Base-by-base conservation (phyloP, 1,140 invertebrate species). In the Zaprionus kolodkinae region DNA sequence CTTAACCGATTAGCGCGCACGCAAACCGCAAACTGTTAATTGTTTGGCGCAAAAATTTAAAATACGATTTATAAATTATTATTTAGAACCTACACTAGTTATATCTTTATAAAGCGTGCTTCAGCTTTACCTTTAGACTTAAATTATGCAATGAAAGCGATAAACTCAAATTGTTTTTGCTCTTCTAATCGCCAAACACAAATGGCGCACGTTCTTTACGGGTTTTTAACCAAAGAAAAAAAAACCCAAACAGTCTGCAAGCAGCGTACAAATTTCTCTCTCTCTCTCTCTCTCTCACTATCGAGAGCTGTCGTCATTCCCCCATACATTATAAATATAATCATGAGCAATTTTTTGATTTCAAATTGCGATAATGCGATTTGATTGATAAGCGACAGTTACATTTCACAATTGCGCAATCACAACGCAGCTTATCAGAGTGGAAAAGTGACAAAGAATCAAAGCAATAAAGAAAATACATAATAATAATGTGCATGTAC, bases 371-470 rank as follows among this genome's bases (percentile, higher is more conserved):
- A 74, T 68, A 77, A 69, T 55, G 17, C 76, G 59, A 73, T 81
- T 43, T 54, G 56, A 72, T 62, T 78, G 75, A 85, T 86, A 85
- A 78, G 81, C 64, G 36, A 27, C 50, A 52, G 40, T 72, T 48
- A 72, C 45, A 61, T 59, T 66, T 40, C 40, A 48, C 33, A 50
- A 48, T 70, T 74, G 59, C 36, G 40, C 64, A 61, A 72, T 67
- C 54, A 57, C 13, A 21, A 3, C 25, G n/a, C n/a, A 10, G 57
- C 48, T 70, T 75, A 63, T 81, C 70, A 55, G 10, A 35, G 10
- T 38, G 21, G 0, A 15, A 6, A 43, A 57, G 12, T 7, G n/a
- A 10, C n/a, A 6, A 15, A 56, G 13, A 57, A 45, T 64, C 45
- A 40, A 25, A 40, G 33, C 68, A 56, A 56, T 63, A 68, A 50